These are phyloP conservation scores for Sterrhoptilus dennistouni DNA, from an alignment of 2,113 vertebrate species.

Conservation along the genomic window DNA sequence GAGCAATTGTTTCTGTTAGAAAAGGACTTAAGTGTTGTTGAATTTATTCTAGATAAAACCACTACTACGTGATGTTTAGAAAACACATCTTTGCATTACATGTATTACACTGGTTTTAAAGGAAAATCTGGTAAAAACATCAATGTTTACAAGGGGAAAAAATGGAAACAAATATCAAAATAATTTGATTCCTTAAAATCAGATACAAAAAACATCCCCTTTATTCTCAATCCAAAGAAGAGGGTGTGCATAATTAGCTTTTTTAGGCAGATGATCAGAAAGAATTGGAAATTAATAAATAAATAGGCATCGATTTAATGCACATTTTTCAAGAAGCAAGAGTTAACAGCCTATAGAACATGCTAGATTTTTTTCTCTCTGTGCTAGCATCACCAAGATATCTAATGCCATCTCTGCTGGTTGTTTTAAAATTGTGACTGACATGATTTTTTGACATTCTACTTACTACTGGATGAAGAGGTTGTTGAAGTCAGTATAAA, in stretches of 20 bases:
- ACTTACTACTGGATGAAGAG: constrained; percentile 73
- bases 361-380: neutral
- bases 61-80: neutral
- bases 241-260: constrained; percentile 1
- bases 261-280: constrained; percentile 46
- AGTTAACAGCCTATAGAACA: neutral
- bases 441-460: constrained; percentile 75
- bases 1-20: neutral
- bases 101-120: neutral
- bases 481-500: constrained; percentile 82
- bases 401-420: constrained; percentile 10
- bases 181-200: neutral
- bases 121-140: neutral
- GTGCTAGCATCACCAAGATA: neutral
- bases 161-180: neutral
- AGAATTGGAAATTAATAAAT: constrained; percentile 33
- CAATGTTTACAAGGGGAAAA: neutral
- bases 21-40: neutral
- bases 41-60: neutral
- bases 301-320: constrained; percentile 7
- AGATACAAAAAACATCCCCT: neutral
- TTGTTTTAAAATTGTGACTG: constrained; percentile 39
- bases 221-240: constrained; percentile 1
- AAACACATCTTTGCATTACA: neutral
- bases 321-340: neutral